A percentile compares a stretch with the other conserved stretches of the same genome.
Evolutionary conservation across 1,140 invertebrate genomes (phyloP).

Genomic region (Aphelinus atriplicis): DNA sequence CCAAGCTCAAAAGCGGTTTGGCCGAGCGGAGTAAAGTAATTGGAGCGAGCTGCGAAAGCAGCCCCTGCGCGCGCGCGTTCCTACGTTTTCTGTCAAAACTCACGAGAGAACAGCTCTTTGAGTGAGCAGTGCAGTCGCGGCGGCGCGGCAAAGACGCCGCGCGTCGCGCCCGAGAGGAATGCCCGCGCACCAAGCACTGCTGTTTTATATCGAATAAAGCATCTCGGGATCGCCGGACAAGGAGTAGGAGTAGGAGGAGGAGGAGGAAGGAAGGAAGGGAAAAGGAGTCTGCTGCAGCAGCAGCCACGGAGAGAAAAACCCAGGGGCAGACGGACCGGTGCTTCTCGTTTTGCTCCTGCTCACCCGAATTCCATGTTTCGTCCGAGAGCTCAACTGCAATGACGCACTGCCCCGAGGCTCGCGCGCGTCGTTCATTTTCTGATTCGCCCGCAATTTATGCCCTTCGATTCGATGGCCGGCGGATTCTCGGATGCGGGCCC

Average conservation of each 20-base stretch:
- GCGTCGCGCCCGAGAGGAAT: too few species aligned
- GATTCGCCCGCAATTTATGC: slow-evolving; percentile 28
- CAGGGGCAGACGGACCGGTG: slow-evolving; percentile 35
- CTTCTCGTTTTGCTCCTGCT: not conserved
- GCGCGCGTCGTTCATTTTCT: slow-evolving; percentile 32
- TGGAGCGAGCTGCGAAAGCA: too few species aligned
- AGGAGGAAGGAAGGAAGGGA: slow-evolving; percentile 10
- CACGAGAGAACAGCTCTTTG: slow-evolving; percentile 6
- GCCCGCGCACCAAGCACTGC: too few species aligned
- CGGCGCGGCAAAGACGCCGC: too few species aligned
- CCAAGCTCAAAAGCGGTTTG: too few species aligned
- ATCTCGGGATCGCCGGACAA: not conserved
- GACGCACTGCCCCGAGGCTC: slow-evolving; percentile 16
- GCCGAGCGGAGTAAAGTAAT: too few species aligned
- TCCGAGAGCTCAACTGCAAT: not conserved
- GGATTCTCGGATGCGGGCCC: too few species aligned
- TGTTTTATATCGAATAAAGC: not conserved
- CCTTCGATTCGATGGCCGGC: too few species aligned
- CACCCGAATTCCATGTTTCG: slow-evolving; percentile 28
- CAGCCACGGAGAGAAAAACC: slow-evolving; percentile 1
- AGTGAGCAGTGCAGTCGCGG: slow-evolving; percentile 3
- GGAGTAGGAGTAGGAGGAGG: not conserved
- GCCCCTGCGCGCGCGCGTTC: too few species aligned
- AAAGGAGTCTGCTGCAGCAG: slow-evolving; percentile 1
- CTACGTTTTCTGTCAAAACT: slow-evolving; percentile 21